These are phyloP conservation scores for Lypha dubia DNA, from an alignment of 2,888 invertebrate species.

Conservation along the genomic window DNA sequence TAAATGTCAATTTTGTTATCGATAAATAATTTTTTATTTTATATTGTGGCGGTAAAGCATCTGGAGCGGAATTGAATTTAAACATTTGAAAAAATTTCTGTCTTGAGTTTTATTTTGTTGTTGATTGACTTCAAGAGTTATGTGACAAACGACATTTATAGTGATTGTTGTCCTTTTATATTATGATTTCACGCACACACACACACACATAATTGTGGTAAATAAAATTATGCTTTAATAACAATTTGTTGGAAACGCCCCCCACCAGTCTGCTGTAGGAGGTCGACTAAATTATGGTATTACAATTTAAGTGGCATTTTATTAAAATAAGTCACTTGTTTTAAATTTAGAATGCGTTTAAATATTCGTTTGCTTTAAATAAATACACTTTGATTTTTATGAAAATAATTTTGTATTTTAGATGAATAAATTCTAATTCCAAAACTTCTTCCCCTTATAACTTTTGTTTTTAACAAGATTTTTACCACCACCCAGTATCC, in stretches of 20 bases:
- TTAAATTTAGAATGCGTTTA: too few species aligned
- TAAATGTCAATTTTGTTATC: conserved; percentile 37
- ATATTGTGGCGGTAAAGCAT: conserved; percentile 19
- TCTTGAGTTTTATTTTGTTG: not conserved
- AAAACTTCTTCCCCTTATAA: too few species aligned
- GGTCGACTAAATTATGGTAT: not conserved
- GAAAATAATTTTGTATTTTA: too few species aligned
- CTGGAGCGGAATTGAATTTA: not conserved
- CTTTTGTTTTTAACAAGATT: too few species aligned
- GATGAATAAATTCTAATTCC: too few species aligned
- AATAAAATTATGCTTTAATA: not conserved
- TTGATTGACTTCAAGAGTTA: not conserved
- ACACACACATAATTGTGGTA: not conserved
- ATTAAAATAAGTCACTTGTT: not conserved
- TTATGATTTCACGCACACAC: not conserved
- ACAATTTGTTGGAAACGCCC: not conserved
- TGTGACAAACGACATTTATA: not conserved
- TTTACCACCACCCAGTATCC: too few species aligned
- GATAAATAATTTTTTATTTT: conserved; percentile 36
- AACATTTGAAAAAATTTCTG: conserved; percentile 33
- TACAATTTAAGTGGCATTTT: not conserved
- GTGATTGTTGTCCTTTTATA: not conserved
- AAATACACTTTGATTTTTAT: too few species aligned
- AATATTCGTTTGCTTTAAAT: too few species aligned
- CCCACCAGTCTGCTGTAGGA: not conserved